A percentile compares a stretch with the other conserved stretches of the same genome.
phyloP scores from a whole-genome alignment of 2,113 vertebrate genomes.

The Himantopus leucocephalus region DNA sequence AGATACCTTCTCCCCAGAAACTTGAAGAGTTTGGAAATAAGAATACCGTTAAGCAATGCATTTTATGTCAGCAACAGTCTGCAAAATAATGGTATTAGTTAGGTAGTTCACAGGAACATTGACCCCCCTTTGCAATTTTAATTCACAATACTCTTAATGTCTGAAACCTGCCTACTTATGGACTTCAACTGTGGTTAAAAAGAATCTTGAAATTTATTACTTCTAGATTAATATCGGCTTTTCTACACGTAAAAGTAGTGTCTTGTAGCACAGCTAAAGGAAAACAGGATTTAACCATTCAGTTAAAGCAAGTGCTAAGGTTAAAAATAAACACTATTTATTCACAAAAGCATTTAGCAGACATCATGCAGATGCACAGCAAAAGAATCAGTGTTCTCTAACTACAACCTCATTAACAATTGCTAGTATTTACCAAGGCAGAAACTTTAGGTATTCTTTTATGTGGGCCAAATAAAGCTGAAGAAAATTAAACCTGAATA shows the following conservation, averaged over 20 bases:
- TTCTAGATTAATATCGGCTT: not conserved
- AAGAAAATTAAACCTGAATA: not conserved
- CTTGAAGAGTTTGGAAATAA: not conserved
- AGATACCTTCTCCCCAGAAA: not conserved
- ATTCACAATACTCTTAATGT: not conserved
- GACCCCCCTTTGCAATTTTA: not conserved
- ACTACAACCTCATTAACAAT: not conserved
- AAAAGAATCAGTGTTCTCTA: not conserved
- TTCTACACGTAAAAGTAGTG: not conserved
- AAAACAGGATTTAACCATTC: not conserved
- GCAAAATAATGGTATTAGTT: not conserved
- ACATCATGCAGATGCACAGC: not conserved
- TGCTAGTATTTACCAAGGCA: not conserved
- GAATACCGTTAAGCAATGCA: not conserved
- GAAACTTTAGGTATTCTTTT: not conserved
- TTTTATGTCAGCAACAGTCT: not conserved
- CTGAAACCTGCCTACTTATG: not conserved
- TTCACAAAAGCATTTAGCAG: not conserved
- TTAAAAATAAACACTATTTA: slow-evolving; percentile 1
- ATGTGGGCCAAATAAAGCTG: not conserved
- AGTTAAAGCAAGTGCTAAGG: not conserved
- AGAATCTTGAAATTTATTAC: not conserved
- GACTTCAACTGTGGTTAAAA: not conserved
- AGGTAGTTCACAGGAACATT: not conserved
- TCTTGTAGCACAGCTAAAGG: not conserved